Evolutionary conservation across 1,140 invertebrate species (phyloP).

Genomic region (Atta cephalotes): DNA sequence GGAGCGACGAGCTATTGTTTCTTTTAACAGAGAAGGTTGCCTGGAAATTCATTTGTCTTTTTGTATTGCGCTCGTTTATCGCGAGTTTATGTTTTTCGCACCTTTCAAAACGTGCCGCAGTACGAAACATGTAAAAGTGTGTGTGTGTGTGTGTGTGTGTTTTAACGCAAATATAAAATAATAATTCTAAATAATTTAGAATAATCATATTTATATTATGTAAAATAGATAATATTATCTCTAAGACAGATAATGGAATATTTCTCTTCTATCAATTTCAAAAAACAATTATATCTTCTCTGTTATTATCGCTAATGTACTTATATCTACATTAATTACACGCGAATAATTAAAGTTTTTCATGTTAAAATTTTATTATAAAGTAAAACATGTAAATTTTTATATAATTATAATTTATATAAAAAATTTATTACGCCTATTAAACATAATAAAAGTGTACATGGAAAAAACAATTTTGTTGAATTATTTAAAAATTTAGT

Average conservation of each 20-base stretch:
- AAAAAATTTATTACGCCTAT: neutral
- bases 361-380: neutral
- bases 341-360: neutral
- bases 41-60: neutral
- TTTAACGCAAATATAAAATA: neutral
- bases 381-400: neutral
- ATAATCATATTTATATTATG: neutral
- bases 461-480: too few relatives aligned
- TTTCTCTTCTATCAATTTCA: neutral
- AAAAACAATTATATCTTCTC: neutral
- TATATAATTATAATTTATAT: neutral
- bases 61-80: slow-evolving; percentile 38
- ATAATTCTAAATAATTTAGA: neutral
- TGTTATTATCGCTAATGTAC: neutral
- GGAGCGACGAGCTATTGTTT: slow-evolving; percentile 20
- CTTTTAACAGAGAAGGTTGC: neutral
- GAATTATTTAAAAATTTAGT: too few relatives aligned
- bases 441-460: neutral
- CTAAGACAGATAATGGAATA: neutral
- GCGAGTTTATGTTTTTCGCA: slow-evolving; percentile 34
- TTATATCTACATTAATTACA: neutral
- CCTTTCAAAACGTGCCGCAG: neutral
- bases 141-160: too few relatives aligned
- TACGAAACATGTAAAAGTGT: neutral
- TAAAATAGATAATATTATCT: neutral